Conservation (phyloP, 2,797 vertebrate species). For the Periophthalmus magnuspinnatus region DNA sequence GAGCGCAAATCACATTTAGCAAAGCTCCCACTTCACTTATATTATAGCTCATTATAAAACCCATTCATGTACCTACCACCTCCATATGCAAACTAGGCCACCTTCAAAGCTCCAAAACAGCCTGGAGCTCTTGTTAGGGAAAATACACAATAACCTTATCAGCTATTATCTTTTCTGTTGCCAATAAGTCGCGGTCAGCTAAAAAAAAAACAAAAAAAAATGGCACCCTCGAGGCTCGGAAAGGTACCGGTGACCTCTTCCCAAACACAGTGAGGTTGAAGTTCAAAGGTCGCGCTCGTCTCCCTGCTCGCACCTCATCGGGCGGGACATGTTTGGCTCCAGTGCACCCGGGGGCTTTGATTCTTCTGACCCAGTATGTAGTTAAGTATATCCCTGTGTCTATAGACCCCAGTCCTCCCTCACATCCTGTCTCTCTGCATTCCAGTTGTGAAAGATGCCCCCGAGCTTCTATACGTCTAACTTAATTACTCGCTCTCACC, state of each 20-base stretch:
- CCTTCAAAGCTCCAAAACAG: slow-evolving; percentile 32
- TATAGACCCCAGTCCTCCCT: slow-evolving; percentile 14
- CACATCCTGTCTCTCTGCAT: slow-evolving; percentile 42
- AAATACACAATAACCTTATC: slow-evolving; percentile 27
- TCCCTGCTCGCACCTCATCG: slow-evolving; percentile 49
- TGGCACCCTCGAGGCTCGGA: slow-evolving; percentile 42
- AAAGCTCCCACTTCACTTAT: slow-evolving; percentile 11
- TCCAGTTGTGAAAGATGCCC: slow-evolving; percentile 33
- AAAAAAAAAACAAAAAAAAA: slow-evolving; percentile 33
- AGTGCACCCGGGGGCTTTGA: slow-evolving; percentile 57
- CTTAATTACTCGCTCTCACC: slow-evolving; percentile 58
- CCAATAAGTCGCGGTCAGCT: slow-evolving; percentile 34
- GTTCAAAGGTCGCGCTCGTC: slow-evolving; percentile 63
- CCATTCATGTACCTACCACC: slow-evolving; percentile 27
- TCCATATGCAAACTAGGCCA: slow-evolving; percentile 34
- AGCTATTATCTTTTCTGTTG: slow-evolving; percentile 36
- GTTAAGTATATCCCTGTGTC: slow-evolving; percentile 53
- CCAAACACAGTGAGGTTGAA: slow-evolving; percentile 41
- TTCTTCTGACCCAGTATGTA: slow-evolving; percentile 60
- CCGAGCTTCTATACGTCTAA: slow-evolving; percentile 54
- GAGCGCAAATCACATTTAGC: slow-evolving; percentile 28
- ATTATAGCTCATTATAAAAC: slow-evolving; percentile 34
- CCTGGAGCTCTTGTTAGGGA: slow-evolving; percentile 21
- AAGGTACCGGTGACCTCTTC: slow-evolving; percentile 49
- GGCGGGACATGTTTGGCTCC: slow-evolving; percentile 58